These are phyloP conservation scores for Pogonus chalceus DNA, from an alignment of 1,140 invertebrate species.

Conservation along the genomic window DNA sequence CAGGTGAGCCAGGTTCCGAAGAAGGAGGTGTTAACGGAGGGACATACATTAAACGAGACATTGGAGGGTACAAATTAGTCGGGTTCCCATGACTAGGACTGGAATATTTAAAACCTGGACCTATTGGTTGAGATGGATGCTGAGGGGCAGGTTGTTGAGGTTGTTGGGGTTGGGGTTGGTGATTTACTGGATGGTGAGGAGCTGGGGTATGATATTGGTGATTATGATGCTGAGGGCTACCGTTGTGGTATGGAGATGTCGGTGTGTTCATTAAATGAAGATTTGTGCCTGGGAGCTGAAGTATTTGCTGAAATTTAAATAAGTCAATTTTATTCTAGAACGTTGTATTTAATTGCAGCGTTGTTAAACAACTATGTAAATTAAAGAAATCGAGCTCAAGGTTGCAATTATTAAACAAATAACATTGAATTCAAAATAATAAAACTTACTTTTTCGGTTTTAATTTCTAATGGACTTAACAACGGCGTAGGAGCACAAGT, in stretches of 20 bases:
- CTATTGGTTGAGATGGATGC: constrained; percentile 24
- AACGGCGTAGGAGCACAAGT: constrained; percentile 47
- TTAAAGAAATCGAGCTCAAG: background rate
- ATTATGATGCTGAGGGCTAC: constrained; percentile 26
- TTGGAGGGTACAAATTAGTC: constrained; percentile 30
- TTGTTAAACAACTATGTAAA: no score
- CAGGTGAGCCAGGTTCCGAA: constrained; percentile 71
- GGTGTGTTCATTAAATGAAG: constrained; percentile 41
- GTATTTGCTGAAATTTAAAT: constrained; percentile 25
- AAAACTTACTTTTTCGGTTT: constrained; percentile 44
- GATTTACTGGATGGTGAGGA: constrained; percentile 34
- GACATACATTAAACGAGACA: constrained; percentile 56
- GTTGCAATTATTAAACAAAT: background rate
- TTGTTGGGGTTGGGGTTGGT: constrained; percentile 36
- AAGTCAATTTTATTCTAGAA: background rate
- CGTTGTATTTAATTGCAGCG: no score
- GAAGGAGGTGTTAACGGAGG: constrained; percentile 71
- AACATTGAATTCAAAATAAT: background rate
- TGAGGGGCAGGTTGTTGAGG: constrained; percentile 26
- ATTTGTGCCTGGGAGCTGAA: constrained; percentile 39
- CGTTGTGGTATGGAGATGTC: constrained; percentile 34
- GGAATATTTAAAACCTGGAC: constrained; percentile 31
- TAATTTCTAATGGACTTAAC: constrained; percentile 62
- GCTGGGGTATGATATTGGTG: constrained; percentile 19
- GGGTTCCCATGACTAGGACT: constrained; percentile 23